A percentile compares a stretch with the other conserved stretches of the same genome.
Conservation (phyloP, 1,140 invertebrate species). For the Zaprionus capensis region DNA sequence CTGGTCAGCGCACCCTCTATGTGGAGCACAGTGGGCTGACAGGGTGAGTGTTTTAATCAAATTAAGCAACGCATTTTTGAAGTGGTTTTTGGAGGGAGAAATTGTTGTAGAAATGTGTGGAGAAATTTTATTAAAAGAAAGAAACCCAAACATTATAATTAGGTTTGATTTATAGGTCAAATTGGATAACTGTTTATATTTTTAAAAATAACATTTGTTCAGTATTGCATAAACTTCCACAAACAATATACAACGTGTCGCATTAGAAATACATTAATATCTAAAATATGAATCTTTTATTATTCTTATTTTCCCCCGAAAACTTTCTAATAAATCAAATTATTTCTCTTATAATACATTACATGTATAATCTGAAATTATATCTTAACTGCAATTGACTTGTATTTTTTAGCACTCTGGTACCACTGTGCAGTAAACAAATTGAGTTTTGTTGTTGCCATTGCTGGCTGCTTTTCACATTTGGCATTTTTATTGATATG, state of each 20-base stretch:
- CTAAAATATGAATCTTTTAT: too few relatives aligned
- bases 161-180: too few relatives aligned
- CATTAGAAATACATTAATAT: too few relatives aligned
- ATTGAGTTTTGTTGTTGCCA: slow-evolving; percentile 66
- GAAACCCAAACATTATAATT: neutral
- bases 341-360: too few relatives aligned
- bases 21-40: slow-evolving; percentile 16
- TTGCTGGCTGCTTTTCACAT: slow-evolving; percentile 63
- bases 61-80: neutral
- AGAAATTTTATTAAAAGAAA: neutral
- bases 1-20: slow-evolving; percentile 23
- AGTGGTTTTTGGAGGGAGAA: neutral
- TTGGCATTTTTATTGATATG: slow-evolving; percentile 78
- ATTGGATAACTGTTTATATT: too few relatives aligned
- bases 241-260: too few relatives aligned
- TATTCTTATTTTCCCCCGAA: too few relatives aligned
- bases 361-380: too few relatives aligned
- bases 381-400: neutral
- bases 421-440: slow-evolving; percentile 69
- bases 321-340: too few relatives aligned
- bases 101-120: neutral
- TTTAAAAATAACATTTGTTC: too few relatives aligned
- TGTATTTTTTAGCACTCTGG: neutral
- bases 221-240: too few relatives aligned
- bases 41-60: neutral